A percentile compares a stretch with the other conserved stretches of the same genome.
phyloP scores from a whole-genome alignment of 2,888 invertebrate genomes.

The Brachycybe producta region DNA sequence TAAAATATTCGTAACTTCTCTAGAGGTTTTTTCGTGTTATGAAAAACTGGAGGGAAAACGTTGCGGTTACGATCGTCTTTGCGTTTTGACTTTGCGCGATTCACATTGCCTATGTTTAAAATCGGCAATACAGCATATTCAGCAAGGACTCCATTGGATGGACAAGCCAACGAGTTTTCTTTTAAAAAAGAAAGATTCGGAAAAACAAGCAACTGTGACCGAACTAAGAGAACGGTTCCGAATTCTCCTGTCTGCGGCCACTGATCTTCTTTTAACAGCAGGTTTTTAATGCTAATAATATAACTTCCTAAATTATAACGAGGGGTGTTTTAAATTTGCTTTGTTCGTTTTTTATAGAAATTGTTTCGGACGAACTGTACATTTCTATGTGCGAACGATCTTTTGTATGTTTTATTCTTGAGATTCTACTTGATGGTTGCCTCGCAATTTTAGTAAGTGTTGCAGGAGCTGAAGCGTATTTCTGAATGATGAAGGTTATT shows the following conservation, averaged over 20 bases:
- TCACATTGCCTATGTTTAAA: not conserved
- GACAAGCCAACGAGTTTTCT: not conserved
- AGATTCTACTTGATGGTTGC: conserved; percentile 10
- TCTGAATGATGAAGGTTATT: not conserved
- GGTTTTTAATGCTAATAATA: not conserved
- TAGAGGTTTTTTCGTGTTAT: not conserved
- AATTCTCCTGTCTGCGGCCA: not conserved
- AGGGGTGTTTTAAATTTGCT: not conserved
- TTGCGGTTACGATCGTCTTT: not conserved
- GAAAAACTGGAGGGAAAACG: not conserved
- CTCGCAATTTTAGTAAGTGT: conserved; percentile 3
- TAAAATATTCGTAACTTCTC: not conserved
- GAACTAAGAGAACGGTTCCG: conserved; percentile 9
- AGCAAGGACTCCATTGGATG: conserved; percentile 1
- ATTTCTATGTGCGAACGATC: not conserved
- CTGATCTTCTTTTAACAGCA: not conserved
- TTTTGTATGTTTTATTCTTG: not conserved
- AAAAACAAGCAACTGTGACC: not conserved
- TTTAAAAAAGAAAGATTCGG: too few species aligned
- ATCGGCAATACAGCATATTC: not conserved
- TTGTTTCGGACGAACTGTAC: not conserved
- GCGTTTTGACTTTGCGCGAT: conserved; percentile 2
- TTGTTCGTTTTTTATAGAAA: not conserved
- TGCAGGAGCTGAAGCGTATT: not conserved
- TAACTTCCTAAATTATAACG: too few species aligned